Base-by-base conservation (phyloP, 2,888 invertebrate genomes). In the Oxycera nigricornis region DNA sequence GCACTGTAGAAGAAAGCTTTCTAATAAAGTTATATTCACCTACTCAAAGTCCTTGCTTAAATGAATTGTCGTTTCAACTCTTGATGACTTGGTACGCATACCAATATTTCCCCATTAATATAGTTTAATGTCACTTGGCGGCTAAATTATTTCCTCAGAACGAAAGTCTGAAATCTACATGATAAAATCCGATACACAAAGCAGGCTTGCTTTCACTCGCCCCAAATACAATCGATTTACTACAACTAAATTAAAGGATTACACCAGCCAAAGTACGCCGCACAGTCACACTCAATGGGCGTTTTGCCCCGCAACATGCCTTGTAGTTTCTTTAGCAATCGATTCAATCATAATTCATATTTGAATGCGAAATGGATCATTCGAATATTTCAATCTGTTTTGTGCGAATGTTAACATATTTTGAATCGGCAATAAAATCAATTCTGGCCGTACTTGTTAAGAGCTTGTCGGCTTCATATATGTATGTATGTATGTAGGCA, bases 351-450 rank as follows among this genome's bases (percentile, higher is more conserved):
- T 70, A 52, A 68, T 30, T 68, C 52, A 52, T 46, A 50, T 39
- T 28, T 17, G 65, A 70, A 70, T 55, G 70, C 70, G 55, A 55
- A 55, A 70, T 22, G 24, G 57, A 61, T 46, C 67, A 72, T 67
- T 67, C 61, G 74, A 76, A 76, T 76, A 76, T 74, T 76, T 76
- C 76, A 76, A 76, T 76, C 76, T 76, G 76, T 76, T 76, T 70
- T 74, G 74, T 67, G 67, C 74, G 65, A 76, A 76, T 76, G 76
- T 74, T 74, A 76, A 76, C 76, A 76, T 76, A 76, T 72, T 76
- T 72, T 65, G 72, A 72, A 72, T 52, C 31, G 72, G 76, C 72
- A 76, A 76, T 76, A 76, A 76, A 76, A 76, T 76, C 72, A 76
- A 74, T 76, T 76, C 70, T 24, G 17, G 52, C 46, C 22, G 52